These are phyloP conservation scores for Ciconia nigra DNA, from an alignment of 2,797 vertebrate species.

Conservation along the genomic window DNA sequence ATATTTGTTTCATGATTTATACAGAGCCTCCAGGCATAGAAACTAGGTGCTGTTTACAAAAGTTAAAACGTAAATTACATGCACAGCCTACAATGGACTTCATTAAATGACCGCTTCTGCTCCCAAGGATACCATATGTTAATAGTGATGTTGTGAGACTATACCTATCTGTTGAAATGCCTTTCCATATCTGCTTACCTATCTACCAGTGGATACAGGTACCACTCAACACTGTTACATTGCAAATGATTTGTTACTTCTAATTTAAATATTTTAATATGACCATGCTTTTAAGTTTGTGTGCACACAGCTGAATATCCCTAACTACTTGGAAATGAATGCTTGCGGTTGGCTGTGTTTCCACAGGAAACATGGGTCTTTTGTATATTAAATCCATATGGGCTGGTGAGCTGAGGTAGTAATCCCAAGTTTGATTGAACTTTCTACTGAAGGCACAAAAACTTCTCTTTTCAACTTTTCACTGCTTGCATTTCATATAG, in stretches of 20 bases:
- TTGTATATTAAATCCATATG: background rate
- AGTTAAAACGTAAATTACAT: constrained; percentile 62
- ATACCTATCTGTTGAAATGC: background rate
- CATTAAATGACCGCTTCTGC: background rate
- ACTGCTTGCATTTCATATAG: background rate
- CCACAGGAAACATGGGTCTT: background rate
- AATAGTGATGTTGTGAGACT: background rate
- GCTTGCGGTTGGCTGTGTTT: background rate
- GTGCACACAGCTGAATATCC: background rate
- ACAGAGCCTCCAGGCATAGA: constrained; percentile 8
- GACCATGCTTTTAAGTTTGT: background rate
- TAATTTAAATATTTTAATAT: background rate
- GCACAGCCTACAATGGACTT: background rate
- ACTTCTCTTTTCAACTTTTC: background rate
- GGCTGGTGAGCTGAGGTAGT: background rate
- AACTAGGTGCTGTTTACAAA: constrained; percentile 57
- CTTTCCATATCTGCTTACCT: background rate
- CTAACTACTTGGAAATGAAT: background rate
- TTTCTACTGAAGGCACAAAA: background rate
- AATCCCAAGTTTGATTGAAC: background rate
- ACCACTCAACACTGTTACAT: background rate
- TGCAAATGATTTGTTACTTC: background rate
- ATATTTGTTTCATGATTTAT: constrained; percentile 45
- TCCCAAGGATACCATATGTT: background rate
- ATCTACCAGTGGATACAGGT: background rate